Evolutionary conservation across 2,113 vertebrate species (phyloP).

Genomic region (Athene cunicularia): DNA sequence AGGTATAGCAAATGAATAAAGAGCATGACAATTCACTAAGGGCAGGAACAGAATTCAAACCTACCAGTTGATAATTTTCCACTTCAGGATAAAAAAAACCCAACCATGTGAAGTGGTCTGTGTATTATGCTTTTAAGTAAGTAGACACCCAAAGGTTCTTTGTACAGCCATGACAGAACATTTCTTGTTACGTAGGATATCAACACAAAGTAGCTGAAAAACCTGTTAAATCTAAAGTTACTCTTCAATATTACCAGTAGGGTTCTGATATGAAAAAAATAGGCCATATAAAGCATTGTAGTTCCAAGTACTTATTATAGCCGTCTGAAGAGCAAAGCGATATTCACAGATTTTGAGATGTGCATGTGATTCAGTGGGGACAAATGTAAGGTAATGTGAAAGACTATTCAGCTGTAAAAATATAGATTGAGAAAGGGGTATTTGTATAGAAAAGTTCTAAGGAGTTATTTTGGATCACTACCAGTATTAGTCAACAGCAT

Average conservation of each 20-base stretch:
- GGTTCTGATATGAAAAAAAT: neutral
- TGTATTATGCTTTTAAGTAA: neutral
- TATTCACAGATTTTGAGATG: neutral
- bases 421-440: neutral
- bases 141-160: neutral
- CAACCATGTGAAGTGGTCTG: neutral
- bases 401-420: neutral
- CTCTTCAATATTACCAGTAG: neutral
- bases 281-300: neutral
- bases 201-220: neutral
- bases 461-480: neutral
- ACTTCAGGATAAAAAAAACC: neutral
- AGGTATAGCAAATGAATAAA: neutral
- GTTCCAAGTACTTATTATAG: neutral
- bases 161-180: neutral
- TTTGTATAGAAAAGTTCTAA: neutral
- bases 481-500: neutral
- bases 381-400: neutral
- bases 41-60: neutral
- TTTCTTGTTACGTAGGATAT: neutral
- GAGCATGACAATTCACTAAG: neutral
- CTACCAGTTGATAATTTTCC: neutral
- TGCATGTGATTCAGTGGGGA: neutral
- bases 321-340: neutral
- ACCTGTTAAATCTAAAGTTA: neutral